phyloP scores from a whole-genome alignment of 2,113 vertebrate genomes.

The Passer domesticus region DNA sequence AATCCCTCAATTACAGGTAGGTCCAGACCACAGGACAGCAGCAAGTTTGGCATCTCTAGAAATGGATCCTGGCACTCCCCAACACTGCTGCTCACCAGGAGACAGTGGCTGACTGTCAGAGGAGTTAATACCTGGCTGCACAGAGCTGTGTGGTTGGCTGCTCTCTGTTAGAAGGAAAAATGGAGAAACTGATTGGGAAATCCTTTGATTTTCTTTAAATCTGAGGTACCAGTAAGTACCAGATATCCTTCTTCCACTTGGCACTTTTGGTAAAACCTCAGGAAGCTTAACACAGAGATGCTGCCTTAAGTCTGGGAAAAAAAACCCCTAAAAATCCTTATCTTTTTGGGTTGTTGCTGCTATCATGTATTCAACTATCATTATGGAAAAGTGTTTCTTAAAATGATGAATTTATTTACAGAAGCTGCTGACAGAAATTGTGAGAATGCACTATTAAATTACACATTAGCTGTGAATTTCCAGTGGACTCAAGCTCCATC shows the following conservation, averaged over 20 bases:
- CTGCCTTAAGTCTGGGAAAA: background rate
- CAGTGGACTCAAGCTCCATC: background rate
- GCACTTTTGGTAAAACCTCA: background rate
- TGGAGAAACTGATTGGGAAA: background rate
- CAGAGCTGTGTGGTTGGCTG: rapidly evolving
- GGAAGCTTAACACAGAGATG: background rate
- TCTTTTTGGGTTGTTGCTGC: background rate
- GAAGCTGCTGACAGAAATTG: background rate
- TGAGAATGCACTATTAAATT: background rate
- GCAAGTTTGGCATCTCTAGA: background rate
- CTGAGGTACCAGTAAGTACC: background rate
- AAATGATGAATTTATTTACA: background rate
- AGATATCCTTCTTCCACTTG: background rate
- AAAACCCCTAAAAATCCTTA: background rate
- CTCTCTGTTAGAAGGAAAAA: background rate
- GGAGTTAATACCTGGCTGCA: background rate
- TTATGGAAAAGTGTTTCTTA: background rate
- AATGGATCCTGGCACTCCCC: background rate
- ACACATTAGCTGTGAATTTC: background rate
- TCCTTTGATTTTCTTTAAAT: background rate
- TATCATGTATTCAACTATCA: background rate
- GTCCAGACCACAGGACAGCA: background rate
- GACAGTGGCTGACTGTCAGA: background rate
- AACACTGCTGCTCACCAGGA: rapidly evolving
- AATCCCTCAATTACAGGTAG: no score